Evolutionary conservation across 1,140 invertebrate genomes (phyloP), one percentile per base, ranked within the genome.

Genomic region (Lepidurus apus): DNA sequence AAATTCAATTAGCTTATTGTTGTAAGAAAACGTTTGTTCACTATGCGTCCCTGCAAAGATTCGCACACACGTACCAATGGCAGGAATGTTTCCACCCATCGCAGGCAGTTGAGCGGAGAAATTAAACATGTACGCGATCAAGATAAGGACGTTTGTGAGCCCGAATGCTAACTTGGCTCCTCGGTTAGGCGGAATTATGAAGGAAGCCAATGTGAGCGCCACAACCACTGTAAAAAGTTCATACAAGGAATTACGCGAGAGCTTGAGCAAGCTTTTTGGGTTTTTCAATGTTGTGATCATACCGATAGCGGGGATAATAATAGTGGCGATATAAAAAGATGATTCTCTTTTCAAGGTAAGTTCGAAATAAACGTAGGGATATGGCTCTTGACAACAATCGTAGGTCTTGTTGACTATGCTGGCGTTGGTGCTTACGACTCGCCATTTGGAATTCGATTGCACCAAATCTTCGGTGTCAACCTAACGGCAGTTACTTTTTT

Each of bases 181-280:
- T 81, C 90, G 87, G 80, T 89, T 87, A 0, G 90, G 89, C 17
- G 91, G 90, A 75, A 92, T 81, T 88, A 90, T 91, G 83, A 92
- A 91, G 4, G 86, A 87, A 7, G 88, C 83, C 43, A 92, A 81
- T 1, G 88, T 89, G 77, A 92, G 80, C 6, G 91, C 82, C 1
- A 91, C 86, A 75, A 91, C 87, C 43, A 89, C 90, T 87, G 86
- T 78, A 82, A 80, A 83, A 76, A 47, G 2, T n/a, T 77, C 21
- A 47, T 47, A 77, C 74, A 76, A n/a, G 17, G 76, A 79, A 24
- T 73, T 73, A 13, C 13, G 9, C 17, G n/a, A 9, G 8, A 74
- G 26, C 44, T 21, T 42, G 21, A 42, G 26, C 7, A 42, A 34
- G 0, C 34, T 34, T 26, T 42, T 80, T 21, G 13, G 42, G 9